These are phyloP conservation scores for Pogonophryne albipinna DNA, from an alignment of 2,797 vertebrate genomes.

Conservation along the genomic window DNA sequence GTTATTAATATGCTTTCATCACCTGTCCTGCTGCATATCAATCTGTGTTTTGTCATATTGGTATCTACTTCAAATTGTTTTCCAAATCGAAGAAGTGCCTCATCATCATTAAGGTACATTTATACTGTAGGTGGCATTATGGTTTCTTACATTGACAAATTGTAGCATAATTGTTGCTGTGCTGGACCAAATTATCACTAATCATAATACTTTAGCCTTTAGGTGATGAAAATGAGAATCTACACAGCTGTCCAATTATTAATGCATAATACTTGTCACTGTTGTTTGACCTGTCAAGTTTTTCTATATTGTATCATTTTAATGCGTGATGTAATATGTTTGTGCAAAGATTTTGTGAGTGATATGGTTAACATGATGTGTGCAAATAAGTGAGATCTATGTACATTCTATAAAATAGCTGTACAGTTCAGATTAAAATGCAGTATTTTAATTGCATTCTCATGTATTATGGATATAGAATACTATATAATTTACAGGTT, in stretches of 20 bases:
- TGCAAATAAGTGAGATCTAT: conserved; percentile 46
- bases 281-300: conserved; percentile 42
- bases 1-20: background rate
- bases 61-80: conserved; percentile 17
- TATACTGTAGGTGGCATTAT: conserved; percentile 36
- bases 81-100: conserved; percentile 73
- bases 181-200: conserved; percentile 59
- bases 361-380: conserved; percentile 42
- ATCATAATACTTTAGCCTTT: conserved; percentile 27
- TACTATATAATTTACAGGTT: conserved; percentile 69
- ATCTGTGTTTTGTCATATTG: conserved; percentile 21
- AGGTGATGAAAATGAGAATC: conserved; percentile 6
- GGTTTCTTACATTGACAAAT: conserved; percentile 25
- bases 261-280: conserved; percentile 18
- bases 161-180: conserved; percentile 49
- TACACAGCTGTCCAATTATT: conserved; percentile 24
- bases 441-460: conserved; percentile 87
- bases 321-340: conserved; percentile 55
- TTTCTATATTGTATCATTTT: conserved; percentile 48
- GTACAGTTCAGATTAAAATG: conserved; percentile 80
- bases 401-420: conserved; percentile 77
- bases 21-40: conserved; percentile 28
- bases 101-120: conserved; percentile 58
- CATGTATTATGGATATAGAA: conserved; percentile 77
- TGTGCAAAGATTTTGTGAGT: conserved; percentile 43